Evolutionary conservation across 2,113 vertebrate species (phyloP), one percentile per base, ranked within the genome.

Genomic region (Rattus rattus): DNA sequence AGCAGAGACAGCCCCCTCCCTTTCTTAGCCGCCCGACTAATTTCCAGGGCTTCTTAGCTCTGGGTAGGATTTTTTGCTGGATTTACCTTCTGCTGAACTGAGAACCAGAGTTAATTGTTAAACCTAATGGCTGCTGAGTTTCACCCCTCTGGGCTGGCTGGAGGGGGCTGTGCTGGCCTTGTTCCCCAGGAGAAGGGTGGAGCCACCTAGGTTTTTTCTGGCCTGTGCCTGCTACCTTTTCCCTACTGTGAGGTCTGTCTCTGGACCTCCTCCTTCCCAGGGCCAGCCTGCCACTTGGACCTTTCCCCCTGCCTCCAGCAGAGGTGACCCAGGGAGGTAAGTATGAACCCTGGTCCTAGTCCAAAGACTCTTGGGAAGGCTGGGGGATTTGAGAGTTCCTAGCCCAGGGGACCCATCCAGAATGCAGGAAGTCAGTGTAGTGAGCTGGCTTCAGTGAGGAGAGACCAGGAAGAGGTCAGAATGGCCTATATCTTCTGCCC

Each of bases 101-200:
- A 93, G 96, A 97, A 92, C 84, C 84, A 91, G 89, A 96, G 98
- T 98, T 98, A 98, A 98, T 98, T 96, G 97, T 98, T 98, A 98
- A 98, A 97, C 97, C 83, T 96, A 96, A 96, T 95, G 91, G 69
- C 81, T 43, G 49, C 76, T 52, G 61, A 89, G 88, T 96, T 96
- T 95, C 59, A 54, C 73, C 67, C 22, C 75, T 67, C 83, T 89
- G 54, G 85, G 88, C 69, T 49, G 36, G 39, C n/a, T 28, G 88
- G 87, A 87, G 43, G 39, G 84, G 36, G 87, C 93, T 91, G 47
- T 26, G 56, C 56, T 69, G 43, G 84, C 39, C 13, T 2, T 81
- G 75, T 56, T 91, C 88, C 73, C 63, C 43, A 12, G 33, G 54
- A 88, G 56, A 73, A 49, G 39, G 96, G 91, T 1, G 83, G 90